phyloP scores from a whole-genome alignment of 2,888 invertebrate species.

The Lochmaea crataegi region DNA sequence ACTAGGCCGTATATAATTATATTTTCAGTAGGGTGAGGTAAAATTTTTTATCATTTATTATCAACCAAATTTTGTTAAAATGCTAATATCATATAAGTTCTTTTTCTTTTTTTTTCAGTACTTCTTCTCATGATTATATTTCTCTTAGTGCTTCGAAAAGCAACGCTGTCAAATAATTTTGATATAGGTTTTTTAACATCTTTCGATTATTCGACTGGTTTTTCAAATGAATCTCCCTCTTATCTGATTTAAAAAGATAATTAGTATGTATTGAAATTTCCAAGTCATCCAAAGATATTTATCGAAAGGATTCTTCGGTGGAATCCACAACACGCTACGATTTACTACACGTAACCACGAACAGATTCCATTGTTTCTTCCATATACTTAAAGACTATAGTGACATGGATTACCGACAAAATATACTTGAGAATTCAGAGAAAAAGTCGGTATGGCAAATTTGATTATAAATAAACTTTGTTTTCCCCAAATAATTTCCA shows the following conservation, averaged over 20 bases:
- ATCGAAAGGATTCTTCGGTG: constrained; percentile 55
- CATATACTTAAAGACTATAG: constrained; percentile 38
- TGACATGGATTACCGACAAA: constrained; percentile 35
- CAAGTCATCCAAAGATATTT: constrained; percentile 64
- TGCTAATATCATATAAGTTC: too few relatives aligned
- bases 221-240: constrained; percentile 62
- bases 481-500: too few relatives aligned
- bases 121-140: constrained; percentile 44
- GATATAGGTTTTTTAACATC: constrained; percentile 51
- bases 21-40: neutral
- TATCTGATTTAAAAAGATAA: constrained; percentile 65
- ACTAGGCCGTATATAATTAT: neutral
- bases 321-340: constrained; percentile 57
- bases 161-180: constrained; percentile 51
- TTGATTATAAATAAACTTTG: too few relatives aligned
- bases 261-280: constrained; percentile 65
- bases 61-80: too few relatives aligned
- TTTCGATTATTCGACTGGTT: constrained; percentile 51
- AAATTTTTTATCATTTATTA: too few relatives aligned
- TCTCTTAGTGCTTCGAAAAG: constrained; percentile 45
- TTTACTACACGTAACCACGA: constrained; percentile 50
- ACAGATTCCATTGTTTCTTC: constrained; percentile 51
- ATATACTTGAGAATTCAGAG: neutral
- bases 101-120: neutral
- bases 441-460: too few relatives aligned